Evolutionary conservation across 2,888 invertebrate genomes (phyloP), one percentile per base, ranked within the genome.

Genomic region (Catocala fraxini): DNA sequence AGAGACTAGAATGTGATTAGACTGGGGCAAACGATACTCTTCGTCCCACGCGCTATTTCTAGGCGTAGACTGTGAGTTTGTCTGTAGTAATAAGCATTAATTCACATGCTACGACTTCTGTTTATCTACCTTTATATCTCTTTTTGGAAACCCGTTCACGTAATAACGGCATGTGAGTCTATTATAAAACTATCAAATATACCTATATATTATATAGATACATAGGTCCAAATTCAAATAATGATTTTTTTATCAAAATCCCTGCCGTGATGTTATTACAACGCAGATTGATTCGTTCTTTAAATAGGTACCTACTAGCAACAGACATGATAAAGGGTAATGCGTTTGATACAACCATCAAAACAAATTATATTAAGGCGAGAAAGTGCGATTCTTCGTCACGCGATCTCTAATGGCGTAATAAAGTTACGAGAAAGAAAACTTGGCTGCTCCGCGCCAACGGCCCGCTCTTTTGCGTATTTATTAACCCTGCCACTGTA

Each of bases 401-500:
- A 92, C 90, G 89, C 87, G 88, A 91, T 89, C 89, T 91, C 91
- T 93, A 92, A 93, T 93, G 89, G 89, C 78, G 83, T 92, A 92
- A 93, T 92, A 92, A 93, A 93, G 90, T 93, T 90, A 87, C 84
- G 76, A 85, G 83, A 90, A 92, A 92, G 90, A 90, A 92, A 93
- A 92, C 88, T 92, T 91, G 86, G 86, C 83, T 69, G 79, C 80
- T 73, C 75, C 79, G 67, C 77, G 76, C 75, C 80, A 77, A 75
- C 81, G 78, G 82, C 77, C 80, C 82, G 87, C 89, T 92, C 90
- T 89, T 92, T 93, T 93, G 91, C 92, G 90, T 92, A 92, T 87
- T 89, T 90, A 89, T 91, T 89, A 91, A 86, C 85, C 74, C 81
- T 74, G 65, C 93, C 93, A 90, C 73, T 79, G 66, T 86, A 84